These are phyloP conservation scores for Zenarchopterus dispar DNA, from an alignment of 2,797 vertebrate species.

Conservation along the genomic window DNA sequence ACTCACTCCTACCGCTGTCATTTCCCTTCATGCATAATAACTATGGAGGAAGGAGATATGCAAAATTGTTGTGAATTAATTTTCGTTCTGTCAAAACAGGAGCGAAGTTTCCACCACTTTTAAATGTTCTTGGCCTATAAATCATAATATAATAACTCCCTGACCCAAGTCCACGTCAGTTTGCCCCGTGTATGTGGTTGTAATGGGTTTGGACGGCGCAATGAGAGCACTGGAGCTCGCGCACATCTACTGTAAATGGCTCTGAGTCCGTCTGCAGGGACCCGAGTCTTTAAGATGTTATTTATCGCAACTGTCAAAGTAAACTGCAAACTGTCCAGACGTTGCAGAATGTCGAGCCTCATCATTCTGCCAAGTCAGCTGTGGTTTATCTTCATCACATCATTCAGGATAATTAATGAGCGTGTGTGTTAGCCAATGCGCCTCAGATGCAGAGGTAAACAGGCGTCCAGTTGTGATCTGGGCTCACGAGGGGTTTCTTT, in stretches of 20 bases:
- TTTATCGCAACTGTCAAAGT: not conserved
- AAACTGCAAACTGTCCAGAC: slow-evolving; percentile 1
- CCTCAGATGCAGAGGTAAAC: slow-evolving; percentile 37
- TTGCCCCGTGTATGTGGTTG: slow-evolving; percentile 6
- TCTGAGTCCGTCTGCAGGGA: rapidly evolving
- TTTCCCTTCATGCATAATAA: slow-evolving; percentile 43
- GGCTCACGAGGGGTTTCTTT: slow-evolving; percentile 58
- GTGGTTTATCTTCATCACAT: slow-evolving; percentile 24
- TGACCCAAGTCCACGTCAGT: slow-evolving; percentile 1
- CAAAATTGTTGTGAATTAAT: slow-evolving; percentile 30
- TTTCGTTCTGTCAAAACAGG: slow-evolving; percentile 25
- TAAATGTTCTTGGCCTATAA: not conserved
- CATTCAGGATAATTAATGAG: slow-evolving; percentile 43
- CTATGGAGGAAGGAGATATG: slow-evolving; percentile 9
- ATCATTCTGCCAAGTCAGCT: slow-evolving; percentile 23
- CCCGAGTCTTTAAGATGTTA: not conserved
- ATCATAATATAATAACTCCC: slow-evolving; percentile 8
- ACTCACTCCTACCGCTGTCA: slow-evolving; percentile 11
- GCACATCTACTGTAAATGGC: not conserved
- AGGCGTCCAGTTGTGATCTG: slow-evolving; percentile 56
- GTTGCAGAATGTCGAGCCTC: not conserved
- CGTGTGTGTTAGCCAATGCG: slow-evolving; percentile 12
- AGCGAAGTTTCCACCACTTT: not conserved
- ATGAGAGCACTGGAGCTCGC: slow-evolving; percentile 7
- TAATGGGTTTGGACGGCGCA: slow-evolving; percentile 25